These are phyloP conservation scores for Epirrhoe alternata DNA, from an alignment of 2,888 invertebrate species.

Conservation along the genomic window DNA sequence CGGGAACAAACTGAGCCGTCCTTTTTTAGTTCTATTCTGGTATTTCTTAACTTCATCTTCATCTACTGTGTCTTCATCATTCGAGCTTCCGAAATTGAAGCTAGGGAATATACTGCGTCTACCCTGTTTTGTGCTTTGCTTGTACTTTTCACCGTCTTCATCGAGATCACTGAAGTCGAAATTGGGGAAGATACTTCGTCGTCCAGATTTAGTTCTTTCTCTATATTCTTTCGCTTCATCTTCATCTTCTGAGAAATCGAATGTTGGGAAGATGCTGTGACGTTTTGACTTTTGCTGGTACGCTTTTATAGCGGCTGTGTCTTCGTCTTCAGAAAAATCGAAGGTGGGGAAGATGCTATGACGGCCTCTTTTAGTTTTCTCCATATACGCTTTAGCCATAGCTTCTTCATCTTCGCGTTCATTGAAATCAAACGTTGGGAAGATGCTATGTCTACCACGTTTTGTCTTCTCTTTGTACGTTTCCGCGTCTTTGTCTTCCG, in stretches of 20 bases:
- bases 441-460: constrained; percentile 70
- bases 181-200: constrained; percentile 74
- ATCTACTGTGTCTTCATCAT: constrained; percentile 71
- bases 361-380: constrained; percentile 64
- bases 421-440: constrained; percentile 73
- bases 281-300: constrained; percentile 64
- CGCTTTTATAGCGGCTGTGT: constrained; percentile 39
- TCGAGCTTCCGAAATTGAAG: constrained; percentile 70
- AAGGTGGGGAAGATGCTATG: constrained; percentile 73
- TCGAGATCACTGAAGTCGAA: constrained; percentile 76
- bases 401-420: constrained; percentile 63
- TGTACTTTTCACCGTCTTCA: constrained; percentile 68
- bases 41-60: constrained; percentile 76
- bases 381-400: constrained; percentile 60
- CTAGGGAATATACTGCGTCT: constrained; percentile 76
- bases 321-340: constrained; percentile 64
- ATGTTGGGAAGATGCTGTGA: constrained; percentile 73
- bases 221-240: constrained; percentile 72
- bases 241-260: constrained; percentile 77
- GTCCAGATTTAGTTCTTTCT: constrained; percentile 70
- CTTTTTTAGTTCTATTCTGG: constrained; percentile 74
- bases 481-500: constrained; percentile 64
- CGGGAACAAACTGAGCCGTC: constrained; percentile 74
- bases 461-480: constrained; percentile 73
- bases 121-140: constrained; percentile 71